Evolutionary conservation across 2,888 invertebrate genomes (phyloP), one percentile per base, ranked within the genome.

Genomic region (Sminthurinus aureus): DNA sequence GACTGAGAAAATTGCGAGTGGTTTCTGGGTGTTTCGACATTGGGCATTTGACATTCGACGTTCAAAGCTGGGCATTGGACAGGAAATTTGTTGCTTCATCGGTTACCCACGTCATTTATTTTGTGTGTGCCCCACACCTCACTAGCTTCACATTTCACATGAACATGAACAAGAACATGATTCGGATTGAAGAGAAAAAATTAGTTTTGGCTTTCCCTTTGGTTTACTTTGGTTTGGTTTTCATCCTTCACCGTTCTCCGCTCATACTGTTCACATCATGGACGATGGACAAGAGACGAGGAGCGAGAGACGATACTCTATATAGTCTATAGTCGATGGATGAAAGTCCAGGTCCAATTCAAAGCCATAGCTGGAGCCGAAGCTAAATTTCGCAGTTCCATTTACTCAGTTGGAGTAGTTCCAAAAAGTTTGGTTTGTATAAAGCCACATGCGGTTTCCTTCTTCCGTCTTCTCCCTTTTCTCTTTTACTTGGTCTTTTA

Each of bases 151-250:
- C n/a, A n/a, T n/a, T n/a, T n/a, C n/a, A n/a, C n/a, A n/a, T n/a
- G 24, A 64, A 26, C 58, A 52, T 58, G 67, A n/a, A n/a, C n/a
- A 67, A n/a, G 12, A 11, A 13, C 4, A 58, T 58, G 58, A 50
- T 75, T 51, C 75, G 51, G 50, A 51, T 26, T 66, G 66, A 66
- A 78, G 78, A 78, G 66, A 78, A 78, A 78, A 38, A 78, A 78
- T 78, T 78, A 78, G 78, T 24, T 78, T 78, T 22, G 50, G 75
- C 50, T 51, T 51, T 51, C 15, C 18, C 9, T 58, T 58, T 18
- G 1, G 58, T 18, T 58, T 18, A 6, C 58, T 9, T 58, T 58
- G 15, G 0, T 13, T 58, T 15, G 58, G 13, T 58, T 58, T 20
- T 69, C 22, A 22, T 15, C 13, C 8, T 20, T 69, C 22, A 38